These are phyloP conservation scores for Dugesia japonica DNA, from an alignment of 2,888 invertebrate genomes.

Conservation along the genomic window DNA sequence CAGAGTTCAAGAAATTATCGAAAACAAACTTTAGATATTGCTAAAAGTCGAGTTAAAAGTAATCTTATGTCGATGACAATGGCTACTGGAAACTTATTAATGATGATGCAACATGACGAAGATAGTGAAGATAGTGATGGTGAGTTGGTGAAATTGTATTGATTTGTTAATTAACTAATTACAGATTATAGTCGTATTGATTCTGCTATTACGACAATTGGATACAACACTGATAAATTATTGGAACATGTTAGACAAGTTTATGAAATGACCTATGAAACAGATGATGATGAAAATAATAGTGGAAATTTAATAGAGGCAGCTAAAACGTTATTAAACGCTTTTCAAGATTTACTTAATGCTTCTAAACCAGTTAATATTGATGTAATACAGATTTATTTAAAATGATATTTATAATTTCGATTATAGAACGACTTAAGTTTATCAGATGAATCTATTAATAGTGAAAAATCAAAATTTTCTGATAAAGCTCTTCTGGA, in stretches of 20 bases:
- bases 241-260: not conserved
- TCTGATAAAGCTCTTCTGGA: constrained; percentile 55
- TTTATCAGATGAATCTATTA: not conserved
- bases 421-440: not conserved
- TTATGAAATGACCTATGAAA: constrained; percentile 50
- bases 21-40: constrained; percentile 5
- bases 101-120: constrained; percentile 2
- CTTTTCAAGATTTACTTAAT: constrained; percentile 73
- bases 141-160: not conserved
- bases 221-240: constrained; percentile 6
- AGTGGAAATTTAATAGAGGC: constrained; percentile 76
- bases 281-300: constrained; percentile 64
- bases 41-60: not conserved
- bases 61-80: not conserved
- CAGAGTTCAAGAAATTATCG: constrained; percentile 11
- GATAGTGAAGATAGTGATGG: not conserved
- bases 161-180: not conserved
- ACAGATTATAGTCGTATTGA: not conserved
- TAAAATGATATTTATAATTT: too few species aligned
- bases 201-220: not conserved
- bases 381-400: not conserved
- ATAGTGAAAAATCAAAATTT: not conserved
- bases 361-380: constrained; percentile 67
- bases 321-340: constrained; percentile 71
- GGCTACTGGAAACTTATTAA: not conserved